A percentile compares a stretch with the other conserved stretches of the same genome.
Conservation (phyloP, 2,113 vertebrate genomes). For the Cepphus grylle region DNA sequence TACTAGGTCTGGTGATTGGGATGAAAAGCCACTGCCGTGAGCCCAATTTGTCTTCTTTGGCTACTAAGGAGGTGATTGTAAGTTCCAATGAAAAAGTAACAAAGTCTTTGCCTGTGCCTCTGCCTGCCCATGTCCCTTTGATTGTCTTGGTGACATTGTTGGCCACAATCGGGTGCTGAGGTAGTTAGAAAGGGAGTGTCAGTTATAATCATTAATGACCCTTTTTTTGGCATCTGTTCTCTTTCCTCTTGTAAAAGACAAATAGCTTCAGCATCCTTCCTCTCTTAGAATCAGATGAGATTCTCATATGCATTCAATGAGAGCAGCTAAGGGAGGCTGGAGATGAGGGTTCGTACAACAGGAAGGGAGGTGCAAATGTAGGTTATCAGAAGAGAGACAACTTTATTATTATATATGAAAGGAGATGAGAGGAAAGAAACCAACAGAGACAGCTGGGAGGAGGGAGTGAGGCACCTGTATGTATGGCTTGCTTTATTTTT, state of each 20-base stretch:
- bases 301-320: neutral
- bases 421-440: neutral
- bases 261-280: neutral
- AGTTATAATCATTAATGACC: neutral
- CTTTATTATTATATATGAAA: neutral
- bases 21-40: neutral
- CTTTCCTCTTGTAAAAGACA: neutral
- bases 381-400: neutral
- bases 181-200: neutral
- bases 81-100: neutral
- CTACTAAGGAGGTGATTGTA: neutral
- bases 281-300: neutral
- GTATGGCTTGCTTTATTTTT: neutral
- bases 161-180: neutral
- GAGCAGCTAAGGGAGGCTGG: neutral
- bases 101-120: neutral
- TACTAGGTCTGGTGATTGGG: neutral
- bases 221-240: neutral
- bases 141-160: neutral
- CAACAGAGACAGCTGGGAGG: neutral
- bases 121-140: neutral
- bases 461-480: neutral
- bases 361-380: neutral
- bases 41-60: neutral
- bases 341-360: neutral